phyloP scores from a whole-genome alignment of 2,113 vertebrate genomes.

The Nesogale talazaci region DNA sequence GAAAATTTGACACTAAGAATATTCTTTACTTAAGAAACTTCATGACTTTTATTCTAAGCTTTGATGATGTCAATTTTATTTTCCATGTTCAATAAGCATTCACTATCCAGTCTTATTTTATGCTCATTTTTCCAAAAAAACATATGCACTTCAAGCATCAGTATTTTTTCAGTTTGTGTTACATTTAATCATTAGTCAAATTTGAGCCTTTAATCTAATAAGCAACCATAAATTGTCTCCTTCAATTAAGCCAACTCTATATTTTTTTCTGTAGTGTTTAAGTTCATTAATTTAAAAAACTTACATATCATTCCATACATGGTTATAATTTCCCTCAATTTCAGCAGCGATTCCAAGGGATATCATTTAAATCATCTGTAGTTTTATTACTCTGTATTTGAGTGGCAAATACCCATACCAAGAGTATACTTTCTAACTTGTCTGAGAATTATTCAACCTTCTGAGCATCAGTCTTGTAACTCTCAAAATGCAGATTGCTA shows the following conservation, averaged over 20 bases:
- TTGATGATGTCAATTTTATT: rapidly evolving
- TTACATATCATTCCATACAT: neutral
- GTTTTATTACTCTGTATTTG: neutral
- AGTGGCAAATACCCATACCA: neutral
- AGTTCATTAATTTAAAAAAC: neutral
- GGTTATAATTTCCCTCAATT: neutral
- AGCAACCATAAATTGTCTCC: neutral
- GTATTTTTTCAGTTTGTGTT: neutral
- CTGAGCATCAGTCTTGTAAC: neutral
- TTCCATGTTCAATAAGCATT: neutral
- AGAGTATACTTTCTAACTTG: neutral
- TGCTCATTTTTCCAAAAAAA: too few species aligned
- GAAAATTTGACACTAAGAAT: neutral
- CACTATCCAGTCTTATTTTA: neutral
- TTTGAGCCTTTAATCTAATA: neutral
- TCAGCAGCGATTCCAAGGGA: neutral
- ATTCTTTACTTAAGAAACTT: neutral
- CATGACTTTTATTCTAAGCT: neutral
- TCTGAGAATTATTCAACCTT: neutral
- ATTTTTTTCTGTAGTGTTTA: neutral
- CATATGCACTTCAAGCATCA: neutral
- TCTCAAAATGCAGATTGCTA: neutral
- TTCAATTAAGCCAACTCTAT: neutral
- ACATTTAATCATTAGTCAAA: neutral
- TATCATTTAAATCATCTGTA: neutral